These are phyloP conservation scores for Tiliacea aurago DNA, from an alignment of 2,888 invertebrate species.

Conservation along the genomic window DNA sequence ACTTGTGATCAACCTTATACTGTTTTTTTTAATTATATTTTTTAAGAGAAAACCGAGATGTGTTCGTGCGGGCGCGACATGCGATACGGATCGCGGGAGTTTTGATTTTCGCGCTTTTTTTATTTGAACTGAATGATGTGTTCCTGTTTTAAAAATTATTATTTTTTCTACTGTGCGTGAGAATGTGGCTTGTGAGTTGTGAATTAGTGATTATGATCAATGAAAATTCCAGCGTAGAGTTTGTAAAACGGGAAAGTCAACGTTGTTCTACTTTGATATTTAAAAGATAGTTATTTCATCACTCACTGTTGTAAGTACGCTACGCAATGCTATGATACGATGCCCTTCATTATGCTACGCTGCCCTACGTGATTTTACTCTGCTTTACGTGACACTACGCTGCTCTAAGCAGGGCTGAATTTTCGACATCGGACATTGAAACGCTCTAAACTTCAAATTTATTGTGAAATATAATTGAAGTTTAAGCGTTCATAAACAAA, in stretches of 20 bases:
- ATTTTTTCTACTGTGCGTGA: conserved; percentile 56
- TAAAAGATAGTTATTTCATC: neutral
- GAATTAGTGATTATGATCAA: conserved; percentile 21
- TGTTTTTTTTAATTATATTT: conserved; percentile 78
- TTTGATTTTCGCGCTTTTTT: conserved; percentile 77
- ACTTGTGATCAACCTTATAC: conserved; percentile 88
- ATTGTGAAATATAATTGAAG: neutral
- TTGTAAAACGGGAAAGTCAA: neutral
- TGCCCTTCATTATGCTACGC: too few species aligned
- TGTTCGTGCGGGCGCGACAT: conserved; percentile 79
- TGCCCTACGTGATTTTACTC: too few species aligned
- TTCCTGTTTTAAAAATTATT: conserved; percentile 68
- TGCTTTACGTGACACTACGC: too few species aligned
- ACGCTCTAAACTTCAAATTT: neutral
- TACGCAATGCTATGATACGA: neutral
- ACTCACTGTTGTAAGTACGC: too few species aligned
- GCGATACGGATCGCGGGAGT: conserved; percentile 78
- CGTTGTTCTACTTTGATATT: neutral
- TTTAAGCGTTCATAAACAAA: neutral
- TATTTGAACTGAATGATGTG: conserved; percentile 76
- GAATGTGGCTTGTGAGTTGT: conserved; percentile 37
- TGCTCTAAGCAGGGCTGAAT: too few species aligned
- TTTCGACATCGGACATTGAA: neutral
- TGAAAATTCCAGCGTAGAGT: neutral
- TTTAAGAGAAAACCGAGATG: conserved; percentile 79